Evolutionary conservation across 2,113 vertebrate genomes (phyloP), one percentile per base, ranked within the genome.

Genomic region (Toxotes chatareus): DNA sequence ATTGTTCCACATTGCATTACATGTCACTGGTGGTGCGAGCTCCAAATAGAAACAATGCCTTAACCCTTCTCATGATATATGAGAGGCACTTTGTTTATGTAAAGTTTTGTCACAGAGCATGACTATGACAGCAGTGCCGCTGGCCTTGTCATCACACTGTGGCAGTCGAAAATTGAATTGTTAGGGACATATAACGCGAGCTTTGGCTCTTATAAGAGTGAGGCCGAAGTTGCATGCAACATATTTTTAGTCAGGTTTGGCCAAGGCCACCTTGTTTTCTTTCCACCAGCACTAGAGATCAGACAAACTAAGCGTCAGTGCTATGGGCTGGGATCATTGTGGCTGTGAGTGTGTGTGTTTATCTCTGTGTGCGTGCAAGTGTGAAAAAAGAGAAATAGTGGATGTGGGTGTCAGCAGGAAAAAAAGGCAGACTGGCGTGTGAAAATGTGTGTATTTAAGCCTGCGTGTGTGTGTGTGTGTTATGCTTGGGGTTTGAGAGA

Each of bases 191-290:
- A 82, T 90, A 89, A 85, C 64, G 61, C 42, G 40, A 69, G 65
- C 60, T 77, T 78, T 63, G 64, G 69, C 76, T 80, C 44, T 79
- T 69, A 63, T 7, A 61, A 75, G 60, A 79, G 36, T 46, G 19
- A 44, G 63, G 69, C 46, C 10, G 17, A 76, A 76, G 76, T 82
- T 86, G 76, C 81, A 73, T 85, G 86, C 49, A 3, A 75, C 64
- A 74, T 84, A 88, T 92, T 93, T 90, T 92, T 84, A 88, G 83
- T 75, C 42, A 21, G 44, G 42, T 65, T 87, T 81, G 68, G 76
- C 80, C 88, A 82, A 82, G 88, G 90, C 91, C 88, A 91, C 71
- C 85, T 77, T 90, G 76, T 90, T 88, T 89, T 85, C 70, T 62
- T 74, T 71, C 23, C 53, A 70, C 74, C 47, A 66, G 65, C 82